Base-by-base conservation (phyloP, 2,113 vertebrate species). In the Eira barbara region DNA sequence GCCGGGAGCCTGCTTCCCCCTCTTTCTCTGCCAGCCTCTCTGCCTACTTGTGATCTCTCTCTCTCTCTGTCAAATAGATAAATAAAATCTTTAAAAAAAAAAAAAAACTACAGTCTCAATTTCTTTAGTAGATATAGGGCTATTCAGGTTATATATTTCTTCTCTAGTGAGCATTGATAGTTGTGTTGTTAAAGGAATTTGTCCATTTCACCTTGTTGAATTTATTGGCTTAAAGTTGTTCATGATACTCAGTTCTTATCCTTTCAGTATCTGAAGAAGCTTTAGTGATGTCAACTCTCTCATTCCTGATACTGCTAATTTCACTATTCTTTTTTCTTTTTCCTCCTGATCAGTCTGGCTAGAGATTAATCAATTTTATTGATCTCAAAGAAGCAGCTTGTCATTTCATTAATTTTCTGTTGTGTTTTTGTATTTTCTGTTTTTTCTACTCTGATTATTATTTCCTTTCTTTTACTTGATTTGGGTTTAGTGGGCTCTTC, bases 381-480 rank as follows among this genome's bases (percentile, higher is more conserved):
- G 59, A 94, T 69, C 27, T 84, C 45, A 88, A 71, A 83, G 69
- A 57, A 94, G 2, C 55, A 82, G 23, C n/a, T 81, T 85, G 21
- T 18, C 14, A 80, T 93, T 97, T 96, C 47, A 47, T 96, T 69
- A 76, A 74, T 39, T 74, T 67, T 76, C 57, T 87, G 92, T 85
- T 89, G 31, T n/a, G 14, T 78, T 87, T 94, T 76, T 89, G 31
- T 69, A 14, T 78, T 74, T 89, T 36, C 29, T 73, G 18, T 45
- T 91, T 73, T 69, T 69, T n/a, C 67, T n/a, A 34, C 67, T 69
- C 34, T n/a, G 65, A 67, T 67, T 67, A 20, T 69, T 69, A 55
- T 74, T 95, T 65, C n/a, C 36, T 91, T 61, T 91, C 9, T 55
- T 82, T 34, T 69, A 20, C 65, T 69, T 69, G 11, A 55, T 80